Evolutionary conservation across 2,888 invertebrate species (phyloP).

Genomic region (Octodonta nipae): DNA sequence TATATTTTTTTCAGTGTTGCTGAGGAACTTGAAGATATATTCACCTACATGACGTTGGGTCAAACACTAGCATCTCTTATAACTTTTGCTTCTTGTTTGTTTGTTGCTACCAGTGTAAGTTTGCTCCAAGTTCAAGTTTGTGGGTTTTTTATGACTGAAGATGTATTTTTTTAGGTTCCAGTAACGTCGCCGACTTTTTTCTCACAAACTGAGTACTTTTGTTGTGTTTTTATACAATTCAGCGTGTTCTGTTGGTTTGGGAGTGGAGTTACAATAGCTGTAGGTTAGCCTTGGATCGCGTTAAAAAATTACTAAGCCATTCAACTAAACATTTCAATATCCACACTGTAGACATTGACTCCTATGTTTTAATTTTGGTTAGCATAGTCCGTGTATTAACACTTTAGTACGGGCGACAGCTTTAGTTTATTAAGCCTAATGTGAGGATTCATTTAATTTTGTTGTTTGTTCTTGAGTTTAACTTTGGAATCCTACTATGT

Average conservation of each 20-base stretch:
- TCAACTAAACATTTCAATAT: too few species aligned
- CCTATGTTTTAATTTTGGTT: too few species aligned
- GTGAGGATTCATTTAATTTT: too few species aligned
- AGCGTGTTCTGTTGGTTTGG: conserved; percentile 6
- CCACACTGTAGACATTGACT: too few species aligned
- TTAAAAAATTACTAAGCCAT: neutral
- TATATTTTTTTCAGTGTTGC: conserved; percentile 12
- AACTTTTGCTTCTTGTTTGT: conserved; percentile 13
- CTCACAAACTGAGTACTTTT: conserved; percentile 3
- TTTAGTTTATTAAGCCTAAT: too few species aligned
- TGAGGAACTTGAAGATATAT: conserved; percentile 12
- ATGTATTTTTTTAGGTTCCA: conserved; percentile 5
- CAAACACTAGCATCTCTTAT: conserved; percentile 13
- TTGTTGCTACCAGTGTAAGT: conserved; percentile 8
- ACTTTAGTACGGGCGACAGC: too few species aligned
- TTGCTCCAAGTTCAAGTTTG: too few species aligned
- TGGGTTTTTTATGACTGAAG: neutral
- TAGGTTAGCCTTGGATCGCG: conserved; percentile 3
- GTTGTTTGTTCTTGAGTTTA: too few species aligned
- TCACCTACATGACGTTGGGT: conserved; percentile 11
- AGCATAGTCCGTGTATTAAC: too few species aligned
- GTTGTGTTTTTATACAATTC: conserved; percentile 3
- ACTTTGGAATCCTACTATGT: too few species aligned
- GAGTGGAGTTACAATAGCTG: conserved; percentile 5
- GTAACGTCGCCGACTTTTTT: conserved; percentile 5